Conservation (phyloP, 2,797 vertebrate species). For the Propithecus perrieri region DNA sequence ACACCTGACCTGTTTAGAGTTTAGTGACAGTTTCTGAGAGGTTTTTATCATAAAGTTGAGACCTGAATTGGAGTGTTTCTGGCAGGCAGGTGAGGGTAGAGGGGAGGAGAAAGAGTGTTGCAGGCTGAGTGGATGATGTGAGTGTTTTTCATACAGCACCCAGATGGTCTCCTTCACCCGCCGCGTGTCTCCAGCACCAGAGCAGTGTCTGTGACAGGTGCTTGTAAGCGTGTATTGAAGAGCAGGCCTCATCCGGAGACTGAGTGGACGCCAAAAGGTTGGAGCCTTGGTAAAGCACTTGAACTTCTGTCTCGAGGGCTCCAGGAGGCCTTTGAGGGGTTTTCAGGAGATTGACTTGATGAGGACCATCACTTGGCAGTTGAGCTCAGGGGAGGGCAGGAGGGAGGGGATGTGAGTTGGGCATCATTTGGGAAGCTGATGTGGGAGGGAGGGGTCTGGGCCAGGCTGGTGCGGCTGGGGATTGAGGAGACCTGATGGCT, state of each 20-base stretch:
- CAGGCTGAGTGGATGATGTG: not conserved
- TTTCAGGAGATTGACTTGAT: not conserved
- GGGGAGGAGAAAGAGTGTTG: not conserved
- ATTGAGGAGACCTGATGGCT: not conserved
- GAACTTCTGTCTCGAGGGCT: not conserved
- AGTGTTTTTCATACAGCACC: not conserved
- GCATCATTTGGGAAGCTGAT: not conserved
- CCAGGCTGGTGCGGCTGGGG: not conserved
- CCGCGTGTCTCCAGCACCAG: not conserved
- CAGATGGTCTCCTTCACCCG: not conserved
- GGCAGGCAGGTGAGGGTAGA: not conserved
- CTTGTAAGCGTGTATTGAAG: accelerated
- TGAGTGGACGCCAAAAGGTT: not conserved
- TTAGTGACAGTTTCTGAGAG: not conserved
- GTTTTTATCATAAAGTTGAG: not conserved
- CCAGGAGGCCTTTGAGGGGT: not conserved
- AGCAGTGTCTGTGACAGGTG: not conserved
- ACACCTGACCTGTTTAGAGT: not conserved
- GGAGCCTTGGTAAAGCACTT: not conserved
- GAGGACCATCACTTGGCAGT: not conserved
- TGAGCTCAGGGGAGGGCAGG: not conserved
- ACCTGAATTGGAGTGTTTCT: not conserved
- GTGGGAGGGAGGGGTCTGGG: not conserved
- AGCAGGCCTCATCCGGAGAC: not conserved
- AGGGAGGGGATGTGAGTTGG: not conserved